A percentile compares a stretch with the other conserved stretches of the same genome.
Evolutionary conservation across 2,797 vertebrate genomes (phyloP).

Genomic region (Poecilia gillii): DNA sequence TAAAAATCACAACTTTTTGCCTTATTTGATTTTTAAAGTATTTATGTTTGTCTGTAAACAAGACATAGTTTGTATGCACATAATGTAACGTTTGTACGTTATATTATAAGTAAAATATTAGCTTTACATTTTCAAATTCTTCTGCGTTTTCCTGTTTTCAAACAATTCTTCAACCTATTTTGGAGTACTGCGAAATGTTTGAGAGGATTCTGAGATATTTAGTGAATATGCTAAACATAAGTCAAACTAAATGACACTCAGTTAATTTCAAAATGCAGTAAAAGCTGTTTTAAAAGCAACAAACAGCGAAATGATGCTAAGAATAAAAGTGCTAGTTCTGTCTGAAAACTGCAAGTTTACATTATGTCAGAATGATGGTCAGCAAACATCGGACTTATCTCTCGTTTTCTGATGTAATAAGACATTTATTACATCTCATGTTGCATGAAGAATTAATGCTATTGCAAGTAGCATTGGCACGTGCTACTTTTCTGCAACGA

Average conservation of each 20-base stretch:
- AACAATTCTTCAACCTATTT: not conserved
- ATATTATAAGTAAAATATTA: not conserved
- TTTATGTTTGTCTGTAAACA: not conserved
- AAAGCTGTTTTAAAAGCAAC: not conserved
- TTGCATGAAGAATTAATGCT: no score
- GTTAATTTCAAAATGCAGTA: no score
- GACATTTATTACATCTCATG: no score
- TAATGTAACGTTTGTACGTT: not conserved
- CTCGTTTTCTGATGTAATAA: no score
- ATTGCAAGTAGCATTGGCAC: no score
- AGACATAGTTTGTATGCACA: not conserved
- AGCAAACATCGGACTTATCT: not conserved
- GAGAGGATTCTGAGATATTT: not conserved
- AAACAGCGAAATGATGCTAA: not conserved
- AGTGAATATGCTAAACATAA: no score
- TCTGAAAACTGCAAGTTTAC: not conserved
- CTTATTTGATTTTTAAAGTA: not conserved
- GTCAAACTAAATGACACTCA: not conserved
- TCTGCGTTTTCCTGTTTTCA: not conserved
- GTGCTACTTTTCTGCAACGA: not conserved
- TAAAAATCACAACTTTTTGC: not conserved
- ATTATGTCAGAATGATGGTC: not conserved
- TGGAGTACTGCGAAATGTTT: not conserved
- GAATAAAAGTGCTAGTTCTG: not conserved
- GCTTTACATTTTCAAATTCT: not conserved